phyloP scores from a whole-genome alignment of 2,888 invertebrate species.

The Tricholauxania praeusta region DNA sequence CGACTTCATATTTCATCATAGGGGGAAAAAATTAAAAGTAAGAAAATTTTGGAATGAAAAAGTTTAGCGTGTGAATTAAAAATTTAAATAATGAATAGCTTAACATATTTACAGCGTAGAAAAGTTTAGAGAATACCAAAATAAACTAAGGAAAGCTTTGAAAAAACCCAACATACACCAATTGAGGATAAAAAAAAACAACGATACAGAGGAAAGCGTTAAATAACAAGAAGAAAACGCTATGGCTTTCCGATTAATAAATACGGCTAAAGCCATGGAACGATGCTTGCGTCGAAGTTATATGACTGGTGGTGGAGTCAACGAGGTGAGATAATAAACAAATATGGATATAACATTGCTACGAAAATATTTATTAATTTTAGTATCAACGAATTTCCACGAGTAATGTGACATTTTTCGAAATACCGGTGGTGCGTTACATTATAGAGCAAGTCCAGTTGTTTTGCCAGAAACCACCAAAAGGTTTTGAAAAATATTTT shows the following conservation, averaged over 20 bases:
- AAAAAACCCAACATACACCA: background rate
- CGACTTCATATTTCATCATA: no score
- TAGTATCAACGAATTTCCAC: slow-evolving; percentile 42
- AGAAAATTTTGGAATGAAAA: no score
- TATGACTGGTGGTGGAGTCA: slow-evolving; percentile 64
- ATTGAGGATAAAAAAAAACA: background rate
- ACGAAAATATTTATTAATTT: background rate
- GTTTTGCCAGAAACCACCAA: slow-evolving; percentile 85
- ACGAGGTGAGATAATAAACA: slow-evolving; percentile 57
- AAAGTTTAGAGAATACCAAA: background rate
- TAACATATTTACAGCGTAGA: background rate
- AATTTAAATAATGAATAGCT: background rate
- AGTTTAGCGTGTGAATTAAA: no score
- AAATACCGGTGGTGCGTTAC: slow-evolving; percentile 56
- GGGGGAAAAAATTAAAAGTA: no score
- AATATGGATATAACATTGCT: no score
- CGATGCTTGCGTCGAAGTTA: slow-evolving; percentile 64
- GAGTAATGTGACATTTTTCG: slow-evolving; percentile 43
- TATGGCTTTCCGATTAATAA: slow-evolving; percentile 76
- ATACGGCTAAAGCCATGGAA: slow-evolving; percentile 72
- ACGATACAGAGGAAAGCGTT: background rate
- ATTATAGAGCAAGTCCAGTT: slow-evolving; percentile 60
- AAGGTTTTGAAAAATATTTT: slow-evolving; percentile 95
- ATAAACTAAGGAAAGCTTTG: no score
- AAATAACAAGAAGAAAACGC: slow-evolving; percentile 8